Evolutionary conservation across 1,140 invertebrate species (phyloP), one percentile per base, ranked within the genome.

Genomic region (Cepaea nemoralis): DNA sequence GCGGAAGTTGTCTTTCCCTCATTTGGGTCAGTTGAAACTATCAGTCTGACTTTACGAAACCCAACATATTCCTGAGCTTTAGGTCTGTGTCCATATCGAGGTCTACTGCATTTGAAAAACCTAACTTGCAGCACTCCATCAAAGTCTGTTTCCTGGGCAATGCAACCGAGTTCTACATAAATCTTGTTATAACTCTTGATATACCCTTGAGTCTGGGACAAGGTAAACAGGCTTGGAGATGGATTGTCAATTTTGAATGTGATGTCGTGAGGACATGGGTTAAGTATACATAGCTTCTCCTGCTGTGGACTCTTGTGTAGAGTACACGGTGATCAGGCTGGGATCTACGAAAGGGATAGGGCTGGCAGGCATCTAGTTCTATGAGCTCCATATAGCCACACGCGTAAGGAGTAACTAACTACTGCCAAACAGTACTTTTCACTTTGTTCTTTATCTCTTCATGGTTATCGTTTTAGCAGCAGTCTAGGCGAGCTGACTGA

Each of bases 231-330:
- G 16, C 50, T 50, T 31, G 75, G 75, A 24, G 59, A 5, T 55
- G 75, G 45, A 35, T 77, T 77, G 50, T 77, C 75, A 35, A 77
- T 55, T 77, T 76, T 76, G 37, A 76, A 76, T 3, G 35, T 10
- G 48, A 76, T 55, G 12, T 76, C 74, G 16, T 76, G 48, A 12
- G 74, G 48, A 37, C 55, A 76, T 1, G 74, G 74, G 40, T 76
- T 76, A 16, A 16, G 35, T 27, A 76, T 37, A 31, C 48, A 37
- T 22, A 76, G 59, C 33, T 59, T 63, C 16, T 59, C 33, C 59
- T 6, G 33, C 8, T 35, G 74, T 42, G 27, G n/a, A 55, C 55
- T 33, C 40, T n/a, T 59, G 40, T 14, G 10, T 33, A 1, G 59
- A 45, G 37, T 55, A 76, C 27, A 76, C 55, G 24, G 48, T 76